Base-by-base conservation (phyloP, 2,797 vertebrate genomes). In the Picus viridis region DNA sequence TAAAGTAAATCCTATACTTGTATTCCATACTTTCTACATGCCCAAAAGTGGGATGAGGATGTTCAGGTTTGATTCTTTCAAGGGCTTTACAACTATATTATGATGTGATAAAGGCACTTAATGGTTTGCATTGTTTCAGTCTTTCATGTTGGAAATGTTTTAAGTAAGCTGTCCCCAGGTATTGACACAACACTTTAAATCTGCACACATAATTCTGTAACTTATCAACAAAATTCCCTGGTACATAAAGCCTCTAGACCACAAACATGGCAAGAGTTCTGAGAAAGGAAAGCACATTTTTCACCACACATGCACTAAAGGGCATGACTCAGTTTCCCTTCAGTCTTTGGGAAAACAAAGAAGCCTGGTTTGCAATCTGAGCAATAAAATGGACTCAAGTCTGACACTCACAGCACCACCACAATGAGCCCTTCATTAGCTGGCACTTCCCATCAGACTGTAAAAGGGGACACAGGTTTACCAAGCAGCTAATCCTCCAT, bases 341-440 rank as follows among this genome's bases (percentile, higher is more conserved):
- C 51, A 72, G 63, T 57, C 32, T 53, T 45, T 4, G 1, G 36
- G 30, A 93, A 63, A 63, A 90, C 70, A 93, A 95, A 87, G 75
- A 27, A 79, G n/a, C 8, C 69, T 57, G 69, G 47, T 62, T 94
- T 78, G 84, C 75, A 85, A 76, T 56, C 9, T 29, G 23, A 89
- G 89, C 67, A 88, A 82, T 77, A 83, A 90, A 94, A 75, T 2
- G 7, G 43, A 79, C 78, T 81, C 36, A 41, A 91, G 71, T 88
- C 89, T 80, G 83, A 88, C 90, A 90, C 93, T 94, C 72, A 26
- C 62, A 74, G 73, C 87, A 94, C 29, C 63, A 69, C 79, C 78
- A 95, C 95, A 96, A 95, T 86, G 69, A 94, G 78, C 89, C 90
- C 87, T 95, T 96, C 96, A 96, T 92, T 93, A 93, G 83, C 29